Evolutionary conservation across 2,113 vertebrate genomes (phyloP), one percentile per base, ranked within the genome.

Genomic region (Sphyrna mokarran): DNA sequence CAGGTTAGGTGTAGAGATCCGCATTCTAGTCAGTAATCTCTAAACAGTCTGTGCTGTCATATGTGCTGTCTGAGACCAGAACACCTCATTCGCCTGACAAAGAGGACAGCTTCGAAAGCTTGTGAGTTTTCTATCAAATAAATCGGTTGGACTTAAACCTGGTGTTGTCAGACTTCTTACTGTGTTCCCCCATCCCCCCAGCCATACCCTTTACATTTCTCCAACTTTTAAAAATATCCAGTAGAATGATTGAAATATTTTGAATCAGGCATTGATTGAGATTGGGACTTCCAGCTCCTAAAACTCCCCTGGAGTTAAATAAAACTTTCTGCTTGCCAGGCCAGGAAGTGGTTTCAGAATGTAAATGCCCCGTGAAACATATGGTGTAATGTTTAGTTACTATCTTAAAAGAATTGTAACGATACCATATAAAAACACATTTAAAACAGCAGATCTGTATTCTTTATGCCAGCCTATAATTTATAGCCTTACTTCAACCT

Each of bases 321-420:
- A 14, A 90, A 90, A 90, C 54, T 16, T 63, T 61, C 54, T 61
- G 54, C 26, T 54, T 33, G 58, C 48, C 26, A 33, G 26, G 13
- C 9, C 23, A 90, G 87, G 87, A 61, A 29, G 48, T 61, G 87
- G 26, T 90, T 90, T 29, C 18, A 26, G 11, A 89, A 16, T 90
- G 5, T 61, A 13, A 90, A 61, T 33, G 54, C 54, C 13, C 87
- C 58, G 54, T 90, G 54, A 90, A 90, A n/a, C 87, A 90, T 29
- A 61, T 90, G 87, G 87, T 61, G 87, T 61, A 90, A 90, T 90
- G 54, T 33, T 90, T 61, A 61, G 54, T 90, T 90, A 90, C 58
- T 61, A 33, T 13, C 1, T 61, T 7, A 22, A 66, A 66, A 37
- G 33, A 68, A 37, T n/a, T 93, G 29, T 16, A n/a, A 91, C 61